Conservation (phyloP, 2,888 invertebrate genomes). For the Bunonema sp. region DNA sequence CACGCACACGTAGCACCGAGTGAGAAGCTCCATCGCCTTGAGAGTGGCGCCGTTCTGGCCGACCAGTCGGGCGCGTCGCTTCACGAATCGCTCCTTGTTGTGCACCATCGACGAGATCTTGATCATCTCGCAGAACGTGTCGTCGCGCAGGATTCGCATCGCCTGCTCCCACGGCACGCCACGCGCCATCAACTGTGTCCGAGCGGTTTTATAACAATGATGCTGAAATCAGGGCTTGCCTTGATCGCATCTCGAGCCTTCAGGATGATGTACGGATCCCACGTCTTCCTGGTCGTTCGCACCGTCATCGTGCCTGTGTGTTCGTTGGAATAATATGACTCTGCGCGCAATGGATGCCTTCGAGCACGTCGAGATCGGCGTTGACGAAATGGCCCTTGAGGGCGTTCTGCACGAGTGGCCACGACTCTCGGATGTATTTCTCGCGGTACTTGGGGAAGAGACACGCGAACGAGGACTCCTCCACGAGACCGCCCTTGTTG, state of each 20-base stretch:
- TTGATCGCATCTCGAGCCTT: constrained; percentile 91
- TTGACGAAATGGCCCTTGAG: constrained; percentile 55
- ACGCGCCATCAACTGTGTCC: no score
- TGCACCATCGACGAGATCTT: constrained; percentile 78
- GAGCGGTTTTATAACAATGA: background rate
- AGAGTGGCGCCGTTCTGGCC: constrained; percentile 95
- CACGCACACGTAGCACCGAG: constrained; percentile 79
- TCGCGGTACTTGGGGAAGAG: constrained; percentile 93
- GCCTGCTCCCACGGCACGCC: no score
- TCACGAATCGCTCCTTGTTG: constrained; percentile 69
- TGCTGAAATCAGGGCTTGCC: no score
- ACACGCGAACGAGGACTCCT: constrained; percentile 88
- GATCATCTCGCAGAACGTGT: constrained; percentile 80
- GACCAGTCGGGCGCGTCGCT: constrained; percentile 77
- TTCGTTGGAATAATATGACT: no score
- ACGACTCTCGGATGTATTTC: constrained; percentile 78
- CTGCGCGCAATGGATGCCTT: constrained; percentile 12
- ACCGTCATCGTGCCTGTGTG: constrained; percentile 68
- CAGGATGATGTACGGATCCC: constrained; percentile 91
- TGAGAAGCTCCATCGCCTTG: constrained; percentile 81
- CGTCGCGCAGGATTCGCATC: constrained; percentile 59
- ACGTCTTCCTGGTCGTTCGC: constrained; percentile 77
- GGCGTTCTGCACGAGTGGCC: constrained; percentile 79
- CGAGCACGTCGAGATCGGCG: constrained; percentile 33
- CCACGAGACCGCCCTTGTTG: constrained; percentile 65